Evolutionary conservation across 2,113 vertebrate species (phyloP).

Genomic region (Odocoileus virginianus): DNA sequence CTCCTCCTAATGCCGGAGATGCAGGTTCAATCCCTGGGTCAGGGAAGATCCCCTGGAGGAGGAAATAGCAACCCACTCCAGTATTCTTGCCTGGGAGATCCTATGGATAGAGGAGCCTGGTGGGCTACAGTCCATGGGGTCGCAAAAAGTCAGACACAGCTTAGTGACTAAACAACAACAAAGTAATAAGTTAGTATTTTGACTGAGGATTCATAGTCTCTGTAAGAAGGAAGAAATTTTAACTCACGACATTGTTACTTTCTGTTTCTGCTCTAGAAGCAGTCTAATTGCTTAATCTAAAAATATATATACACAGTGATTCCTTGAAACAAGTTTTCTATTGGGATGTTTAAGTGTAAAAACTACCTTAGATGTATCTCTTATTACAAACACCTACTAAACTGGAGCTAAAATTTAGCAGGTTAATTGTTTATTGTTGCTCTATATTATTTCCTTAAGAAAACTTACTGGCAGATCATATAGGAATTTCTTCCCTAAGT

Average conservation of each 20-base stretch:
- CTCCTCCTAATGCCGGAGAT: neutral
- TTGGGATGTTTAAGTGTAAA: neutral
- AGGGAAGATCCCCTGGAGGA: neutral
- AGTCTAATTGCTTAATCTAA: neutral
- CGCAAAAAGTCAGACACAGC: neutral
- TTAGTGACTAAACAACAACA: neutral
- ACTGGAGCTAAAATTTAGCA: neutral
- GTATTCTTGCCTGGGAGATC: neutral
- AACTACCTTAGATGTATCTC: neutral
- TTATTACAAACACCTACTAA: neutral
- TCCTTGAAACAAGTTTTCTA: neutral
- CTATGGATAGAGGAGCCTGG: neutral
- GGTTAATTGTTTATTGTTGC: neutral
- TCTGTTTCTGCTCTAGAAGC: conserved; percentile 9
- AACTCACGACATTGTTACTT: neutral
- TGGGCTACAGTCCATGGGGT: neutral
- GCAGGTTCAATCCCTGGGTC: rapidly evolving
- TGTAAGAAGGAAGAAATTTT: neutral
- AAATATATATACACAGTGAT: neutral
- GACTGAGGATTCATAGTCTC: neutral
- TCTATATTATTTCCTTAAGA: neutral
- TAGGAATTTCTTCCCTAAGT: neutral
- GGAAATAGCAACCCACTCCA: neutral
- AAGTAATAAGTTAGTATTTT: neutral
- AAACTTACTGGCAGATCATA: neutral